phyloP scores from a whole-genome alignment of 2,113 vertebrate genomes.

The Scomber scombrus region DNA sequence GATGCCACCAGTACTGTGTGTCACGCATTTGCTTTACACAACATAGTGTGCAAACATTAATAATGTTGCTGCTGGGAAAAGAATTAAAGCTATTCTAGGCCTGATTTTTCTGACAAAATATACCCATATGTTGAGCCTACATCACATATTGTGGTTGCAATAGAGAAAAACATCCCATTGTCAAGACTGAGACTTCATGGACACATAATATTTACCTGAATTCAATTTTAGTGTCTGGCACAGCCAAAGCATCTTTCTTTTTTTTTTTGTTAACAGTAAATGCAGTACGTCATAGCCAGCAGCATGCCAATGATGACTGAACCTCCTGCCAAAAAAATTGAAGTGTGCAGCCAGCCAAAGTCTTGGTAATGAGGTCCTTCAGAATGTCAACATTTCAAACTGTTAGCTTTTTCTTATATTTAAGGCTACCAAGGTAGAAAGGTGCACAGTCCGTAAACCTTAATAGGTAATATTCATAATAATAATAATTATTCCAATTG shows the following conservation, averaged over 20 bases:
- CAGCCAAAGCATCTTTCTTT: background rate
- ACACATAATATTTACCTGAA: background rate
- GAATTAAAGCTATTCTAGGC: background rate
- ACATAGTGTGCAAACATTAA: slow-evolving; percentile 61
- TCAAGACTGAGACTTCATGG: background rate
- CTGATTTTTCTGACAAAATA: background rate
- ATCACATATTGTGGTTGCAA: background rate
- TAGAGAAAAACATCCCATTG: background rate
- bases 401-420: slow-evolving; percentile 16
- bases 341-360: slow-evolving; percentile 11
- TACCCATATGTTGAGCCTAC: background rate
- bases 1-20: slow-evolving; percentile 53
- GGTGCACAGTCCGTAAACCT: background rate
- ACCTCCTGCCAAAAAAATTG: slow-evolving; percentile 13
- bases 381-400: slow-evolving; percentile 39
- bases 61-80: slow-evolving; percentile 25
- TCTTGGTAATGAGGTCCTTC: slow-evolving; percentile 20
- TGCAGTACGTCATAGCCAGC: slow-evolving; percentile 8
- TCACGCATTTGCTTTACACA: slow-evolving; percentile 59
- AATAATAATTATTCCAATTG: background rate
- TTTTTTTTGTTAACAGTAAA: slow-evolving; percentile 4
- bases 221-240: background rate
- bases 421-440: background rate
- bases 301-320: slow-evolving; percentile 26
- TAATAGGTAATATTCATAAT: background rate